These are phyloP conservation scores for Ornithoptera priamus DNA, from an alignment of 2,888 invertebrate genomes.

Conservation along the genomic window DNA sequence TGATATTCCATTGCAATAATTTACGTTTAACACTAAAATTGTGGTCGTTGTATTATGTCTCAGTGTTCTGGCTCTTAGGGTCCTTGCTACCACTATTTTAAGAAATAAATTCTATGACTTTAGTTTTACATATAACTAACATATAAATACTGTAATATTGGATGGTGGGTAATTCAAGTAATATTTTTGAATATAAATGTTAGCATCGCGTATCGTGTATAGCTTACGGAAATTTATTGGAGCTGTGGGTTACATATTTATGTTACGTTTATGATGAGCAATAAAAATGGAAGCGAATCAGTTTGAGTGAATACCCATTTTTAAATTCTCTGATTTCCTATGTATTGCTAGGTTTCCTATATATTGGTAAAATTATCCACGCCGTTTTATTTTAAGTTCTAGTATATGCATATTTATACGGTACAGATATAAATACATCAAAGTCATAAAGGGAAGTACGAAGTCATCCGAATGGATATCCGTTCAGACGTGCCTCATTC, in stretches of 20 bases:
- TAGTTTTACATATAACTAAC: too few relatives aligned
- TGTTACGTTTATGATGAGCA: not conserved
- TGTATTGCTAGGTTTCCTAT: too few relatives aligned
- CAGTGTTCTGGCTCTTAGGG: too few relatives aligned
- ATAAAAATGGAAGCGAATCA: not conserved
- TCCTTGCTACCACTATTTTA: too few relatives aligned
- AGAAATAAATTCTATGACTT: too few relatives aligned
- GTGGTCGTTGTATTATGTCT: too few relatives aligned
- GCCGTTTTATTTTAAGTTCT: not conserved
- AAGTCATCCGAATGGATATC: slow-evolving; percentile 12
- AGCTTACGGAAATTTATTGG: slow-evolving; percentile 5
- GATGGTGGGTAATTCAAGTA: too few relatives aligned
- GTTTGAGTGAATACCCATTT: not conserved
- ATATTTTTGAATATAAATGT: too few relatives aligned
- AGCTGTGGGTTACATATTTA: slow-evolving; percentile 1
- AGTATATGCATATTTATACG: not conserved
- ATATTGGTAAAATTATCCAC: not conserved
- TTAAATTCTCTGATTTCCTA: not conserved
- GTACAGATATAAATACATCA: not conserved
- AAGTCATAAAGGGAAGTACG: slow-evolving; percentile 9
- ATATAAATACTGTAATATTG: too few relatives aligned
- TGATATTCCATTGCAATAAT: too few relatives aligned
- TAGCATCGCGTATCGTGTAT: not conserved
- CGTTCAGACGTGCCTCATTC: slow-evolving; percentile 16
- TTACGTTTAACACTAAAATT: too few relatives aligned